phyloP scores from a whole-genome alignment of 1,140 invertebrate genomes.

The Euschistus heros region DNA sequence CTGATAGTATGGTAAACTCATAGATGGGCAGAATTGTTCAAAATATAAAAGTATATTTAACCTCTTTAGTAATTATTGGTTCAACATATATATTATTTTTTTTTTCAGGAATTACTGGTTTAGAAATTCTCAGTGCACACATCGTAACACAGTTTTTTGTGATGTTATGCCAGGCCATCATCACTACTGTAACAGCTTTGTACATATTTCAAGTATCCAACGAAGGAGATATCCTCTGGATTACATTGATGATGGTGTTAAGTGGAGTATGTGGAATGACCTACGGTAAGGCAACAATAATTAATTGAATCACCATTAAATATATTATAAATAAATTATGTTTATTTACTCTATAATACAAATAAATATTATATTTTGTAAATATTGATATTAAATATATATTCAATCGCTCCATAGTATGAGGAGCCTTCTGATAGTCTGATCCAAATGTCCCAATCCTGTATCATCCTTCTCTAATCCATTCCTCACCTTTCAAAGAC shows the following conservation, averaged over 20 bases:
- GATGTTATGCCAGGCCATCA: conserved; percentile 87
- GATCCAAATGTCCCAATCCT: too few relatives aligned
- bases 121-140: conserved; percentile 84
- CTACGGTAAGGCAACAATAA: conserved; percentile 48
- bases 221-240: conserved; percentile 39
- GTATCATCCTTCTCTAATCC: too few relatives aligned
- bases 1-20: too few relatives aligned
- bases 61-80: too few relatives aligned
- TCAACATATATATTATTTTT: conserved; percentile 21
- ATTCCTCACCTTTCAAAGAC: too few relatives aligned
- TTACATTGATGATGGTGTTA: conserved; percentile 58
- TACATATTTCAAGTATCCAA: conserved; percentile 62
- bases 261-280: conserved; percentile 90
- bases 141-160: conserved; percentile 87
- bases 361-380: neutral
- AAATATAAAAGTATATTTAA: too few relatives aligned
- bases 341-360: too few relatives aligned
- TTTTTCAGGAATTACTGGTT: conserved; percentile 65
- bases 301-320: neutral
- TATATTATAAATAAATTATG: neutral
- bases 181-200: conserved; percentile 71
- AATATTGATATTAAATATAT: neutral
- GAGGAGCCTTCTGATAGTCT: too few relatives aligned
- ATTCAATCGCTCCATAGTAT: too few relatives aligned
- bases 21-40: too few relatives aligned